These are phyloP conservation scores for Cheilosia urbana DNA, from an alignment of 2,888 invertebrate genomes.

Conservation along the genomic window DNA sequence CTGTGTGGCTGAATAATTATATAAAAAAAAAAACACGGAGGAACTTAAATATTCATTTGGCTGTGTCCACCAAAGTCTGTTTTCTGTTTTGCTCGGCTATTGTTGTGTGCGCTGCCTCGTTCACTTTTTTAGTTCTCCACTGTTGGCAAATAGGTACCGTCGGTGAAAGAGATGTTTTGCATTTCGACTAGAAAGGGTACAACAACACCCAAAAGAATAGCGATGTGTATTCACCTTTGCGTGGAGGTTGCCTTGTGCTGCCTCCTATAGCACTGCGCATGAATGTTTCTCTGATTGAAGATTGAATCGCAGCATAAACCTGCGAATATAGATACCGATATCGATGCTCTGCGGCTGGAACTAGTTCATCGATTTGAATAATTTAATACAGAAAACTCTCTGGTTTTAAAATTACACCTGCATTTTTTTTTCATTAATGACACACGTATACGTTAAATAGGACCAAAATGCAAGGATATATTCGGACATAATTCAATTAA, in stretches of 20 bases:
- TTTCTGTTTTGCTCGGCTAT: constrained; percentile 46
- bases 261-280: constrained; percentile 47
- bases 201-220: constrained; percentile 4
- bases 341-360: constrained; percentile 34
- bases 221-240: constrained; percentile 33
- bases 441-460: no score
- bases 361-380: constrained; percentile 70
- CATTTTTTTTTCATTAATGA: no score
- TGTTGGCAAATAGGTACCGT: neutral
- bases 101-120: constrained; percentile 41
- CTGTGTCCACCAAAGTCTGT: constrained; percentile 51
- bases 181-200: constrained; percentile 12
- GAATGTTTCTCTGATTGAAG: constrained; percentile 64
- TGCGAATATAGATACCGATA: constrained; percentile 29
- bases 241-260: constrained; percentile 14
- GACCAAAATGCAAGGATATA: neutral
- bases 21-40: constrained; percentile 39
- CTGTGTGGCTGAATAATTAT: constrained; percentile 48
- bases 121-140: constrained; percentile 29
- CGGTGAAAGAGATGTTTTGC: neutral
- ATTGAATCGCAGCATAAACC: constrained; percentile 55
- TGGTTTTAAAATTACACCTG: neutral
- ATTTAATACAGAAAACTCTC: constrained; percentile 38
- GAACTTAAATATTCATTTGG: constrained; percentile 65
- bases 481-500: constrained; percentile 28